Conservation (phyloP, 2,113 vertebrate species). For the Chiloscyllium plagiosum region DNA sequence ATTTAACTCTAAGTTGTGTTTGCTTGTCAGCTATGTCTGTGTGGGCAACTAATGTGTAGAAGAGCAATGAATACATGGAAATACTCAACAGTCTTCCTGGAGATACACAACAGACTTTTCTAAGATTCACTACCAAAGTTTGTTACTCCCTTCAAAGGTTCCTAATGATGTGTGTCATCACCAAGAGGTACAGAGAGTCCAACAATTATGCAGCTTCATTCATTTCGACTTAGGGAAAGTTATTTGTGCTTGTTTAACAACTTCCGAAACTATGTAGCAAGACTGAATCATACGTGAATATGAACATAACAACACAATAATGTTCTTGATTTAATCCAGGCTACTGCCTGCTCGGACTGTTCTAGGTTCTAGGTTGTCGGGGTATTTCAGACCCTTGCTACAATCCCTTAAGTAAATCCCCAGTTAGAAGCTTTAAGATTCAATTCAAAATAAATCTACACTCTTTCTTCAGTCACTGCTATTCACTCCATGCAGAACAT, state of each 20-base stretch:
- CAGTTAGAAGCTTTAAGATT: conserved; percentile 26
- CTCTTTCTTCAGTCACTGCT: neutral
- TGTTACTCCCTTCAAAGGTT: neutral
- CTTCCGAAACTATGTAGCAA: neutral
- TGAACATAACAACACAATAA: neutral
- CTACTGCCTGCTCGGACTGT: neutral
- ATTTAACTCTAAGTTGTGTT: neutral
- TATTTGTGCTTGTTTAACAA: neutral
- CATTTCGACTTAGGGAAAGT: neutral
- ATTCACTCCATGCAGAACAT: neutral
- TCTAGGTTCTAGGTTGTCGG: neutral
- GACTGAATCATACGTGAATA: neutral
- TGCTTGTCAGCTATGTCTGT: neutral
- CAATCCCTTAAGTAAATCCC: conserved; percentile 6
- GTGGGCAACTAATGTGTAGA: neutral
- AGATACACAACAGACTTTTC: neutral
- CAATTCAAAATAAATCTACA: neutral
- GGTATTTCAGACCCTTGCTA: neutral
- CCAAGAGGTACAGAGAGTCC: no score
- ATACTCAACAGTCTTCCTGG: neutral
- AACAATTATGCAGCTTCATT: neutral
- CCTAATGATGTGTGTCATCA: neutral
- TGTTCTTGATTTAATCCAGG: neutral
- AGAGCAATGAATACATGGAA: neutral
- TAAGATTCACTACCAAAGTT: neutral